Conservation (phyloP, 1,140 invertebrate genomes). For the Rhyacophila brunnea region DNA sequence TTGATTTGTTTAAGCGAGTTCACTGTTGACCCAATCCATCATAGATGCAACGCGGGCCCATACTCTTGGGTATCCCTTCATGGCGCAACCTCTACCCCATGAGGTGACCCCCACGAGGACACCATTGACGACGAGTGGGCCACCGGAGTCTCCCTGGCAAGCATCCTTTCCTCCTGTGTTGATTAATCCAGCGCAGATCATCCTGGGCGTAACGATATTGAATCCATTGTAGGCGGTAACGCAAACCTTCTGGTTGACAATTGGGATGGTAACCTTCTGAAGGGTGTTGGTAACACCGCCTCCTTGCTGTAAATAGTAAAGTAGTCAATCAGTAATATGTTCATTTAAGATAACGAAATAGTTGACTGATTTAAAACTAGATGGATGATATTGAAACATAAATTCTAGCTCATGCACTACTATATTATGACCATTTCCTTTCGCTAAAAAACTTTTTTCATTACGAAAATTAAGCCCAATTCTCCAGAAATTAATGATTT, state of each 20-base stretch:
- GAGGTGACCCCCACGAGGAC: constrained; percentile 50
- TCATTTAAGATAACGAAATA: too few species aligned
- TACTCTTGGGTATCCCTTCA: constrained; percentile 51
- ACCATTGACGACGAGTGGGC: constrained; percentile 39
- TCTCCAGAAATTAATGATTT: too few species aligned
- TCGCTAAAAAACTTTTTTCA: too few species aligned
- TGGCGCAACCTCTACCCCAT: constrained; percentile 51
- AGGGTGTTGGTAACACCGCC: not conserved
- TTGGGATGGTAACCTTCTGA: constrained; percentile 41
- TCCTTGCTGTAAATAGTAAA: not conserved
- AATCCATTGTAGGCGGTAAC: constrained; percentile 33
- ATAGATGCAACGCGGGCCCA: constrained; percentile 49
- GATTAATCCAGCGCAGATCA: constrained; percentile 66
- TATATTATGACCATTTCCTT: too few species aligned
- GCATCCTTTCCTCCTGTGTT: constrained; percentile 36
- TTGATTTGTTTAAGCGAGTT: too few species aligned
- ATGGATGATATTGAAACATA: too few species aligned
- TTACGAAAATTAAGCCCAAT: too few species aligned
- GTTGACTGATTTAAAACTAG: too few species aligned
- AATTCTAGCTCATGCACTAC: too few species aligned
- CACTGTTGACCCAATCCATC: constrained; percentile 36
- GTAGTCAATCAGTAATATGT: too few species aligned
- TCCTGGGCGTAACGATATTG: constrained; percentile 56
- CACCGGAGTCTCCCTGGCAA: constrained; percentile 51
- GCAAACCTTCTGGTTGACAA: constrained; percentile 43